Conservation (phyloP, 2,113 vertebrate species). For the Python bivittatus region DNA sequence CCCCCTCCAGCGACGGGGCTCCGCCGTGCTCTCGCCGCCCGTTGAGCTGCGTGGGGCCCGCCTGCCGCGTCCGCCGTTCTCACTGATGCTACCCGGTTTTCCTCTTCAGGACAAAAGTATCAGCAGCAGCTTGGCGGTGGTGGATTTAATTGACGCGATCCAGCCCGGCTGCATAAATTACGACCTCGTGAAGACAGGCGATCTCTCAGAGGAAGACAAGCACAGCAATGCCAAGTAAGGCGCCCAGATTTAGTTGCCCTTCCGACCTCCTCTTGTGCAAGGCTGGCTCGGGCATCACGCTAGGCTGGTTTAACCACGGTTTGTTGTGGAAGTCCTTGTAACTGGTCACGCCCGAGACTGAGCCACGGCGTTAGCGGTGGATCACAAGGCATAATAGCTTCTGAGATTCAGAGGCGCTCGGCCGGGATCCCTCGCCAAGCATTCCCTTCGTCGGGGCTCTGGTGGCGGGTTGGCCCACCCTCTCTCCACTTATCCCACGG, state of each 20-base stretch:
- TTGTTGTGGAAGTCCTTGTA: not conserved
- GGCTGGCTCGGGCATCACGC: not conserved
- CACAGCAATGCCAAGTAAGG: conserved; percentile 96
- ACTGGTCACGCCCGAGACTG: not conserved
- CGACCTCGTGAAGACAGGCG: conserved; percentile 90
- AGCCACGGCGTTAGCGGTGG: not conserved
- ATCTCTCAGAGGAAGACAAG: conserved; percentile 86
- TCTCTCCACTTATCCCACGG: not conserved
- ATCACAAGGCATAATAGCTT: not conserved
- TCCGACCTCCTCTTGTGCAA: not conserved
- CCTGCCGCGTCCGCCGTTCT: not conserved
- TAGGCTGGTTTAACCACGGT: not conserved
- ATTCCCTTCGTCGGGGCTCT: not conserved
- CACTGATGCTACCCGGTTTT: not conserved
- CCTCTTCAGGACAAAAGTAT: conserved; percentile 85
- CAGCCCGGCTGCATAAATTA: conserved; percentile 92
- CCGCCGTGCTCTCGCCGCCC: not conserved
- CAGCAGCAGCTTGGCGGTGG: conserved; percentile 90
- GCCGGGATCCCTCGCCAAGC: not conserved
- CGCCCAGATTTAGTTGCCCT: not conserved
- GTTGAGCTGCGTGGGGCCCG: not conserved
- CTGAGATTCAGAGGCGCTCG: not conserved
- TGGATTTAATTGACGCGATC: conserved; percentile 97
- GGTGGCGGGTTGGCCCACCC: not conserved
- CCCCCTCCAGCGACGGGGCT: not conserved